Evolutionary conservation across 2,888 invertebrate species (phyloP), one percentile per base, ranked within the genome.

Genomic region (Spodoptera exigua): DNA sequence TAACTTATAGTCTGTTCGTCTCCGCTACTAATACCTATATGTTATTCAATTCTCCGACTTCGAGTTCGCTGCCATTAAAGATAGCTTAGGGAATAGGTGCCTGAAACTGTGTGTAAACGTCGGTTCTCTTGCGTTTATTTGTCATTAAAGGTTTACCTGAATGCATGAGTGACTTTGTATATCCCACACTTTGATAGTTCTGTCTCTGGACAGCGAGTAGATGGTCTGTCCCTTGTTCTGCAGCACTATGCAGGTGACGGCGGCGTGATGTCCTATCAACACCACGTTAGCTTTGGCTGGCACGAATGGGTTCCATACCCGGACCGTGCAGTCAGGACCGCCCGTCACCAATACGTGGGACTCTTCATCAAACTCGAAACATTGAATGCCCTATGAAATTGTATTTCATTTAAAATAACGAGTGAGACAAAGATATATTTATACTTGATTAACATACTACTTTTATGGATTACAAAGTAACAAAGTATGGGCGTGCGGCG

Each of bases 221-320:
- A 97, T 90, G 41, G 95, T 95, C 70, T 95, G 95, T 4, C 95
- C 96, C 13, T 86, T 84, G 65, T 96, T 95, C 89, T 97, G 96
- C 56, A 97, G 92, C 64, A 96, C 94, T 40, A 98, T 87, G 52
- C 95, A 95, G 14, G 95, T 95, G 70, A 98, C 95, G 11, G 96
- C 95, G 1, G 96, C 95, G 79, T 95, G 96, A 85, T 98, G 98
- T 0, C 97, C 97, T 35, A 76, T 54, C 35, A 97, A 92, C 12
- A 95, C 88, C 10, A 95, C 94, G 41, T 91, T 95, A 0, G 97
- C 95, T 79, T 96, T 96, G 48, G 91, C 89, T 1, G 96, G 95
- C n/a, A 97, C 95, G 83, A 97, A 97, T 0, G 97, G 96, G 88
- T 97, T 97, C 98, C 98, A 98, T 51, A 97, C 92, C 36, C 97